Evolutionary conservation across 2,113 vertebrate genomes (phyloP).

Genomic region (Thamnaconus septentrionalis): DNA sequence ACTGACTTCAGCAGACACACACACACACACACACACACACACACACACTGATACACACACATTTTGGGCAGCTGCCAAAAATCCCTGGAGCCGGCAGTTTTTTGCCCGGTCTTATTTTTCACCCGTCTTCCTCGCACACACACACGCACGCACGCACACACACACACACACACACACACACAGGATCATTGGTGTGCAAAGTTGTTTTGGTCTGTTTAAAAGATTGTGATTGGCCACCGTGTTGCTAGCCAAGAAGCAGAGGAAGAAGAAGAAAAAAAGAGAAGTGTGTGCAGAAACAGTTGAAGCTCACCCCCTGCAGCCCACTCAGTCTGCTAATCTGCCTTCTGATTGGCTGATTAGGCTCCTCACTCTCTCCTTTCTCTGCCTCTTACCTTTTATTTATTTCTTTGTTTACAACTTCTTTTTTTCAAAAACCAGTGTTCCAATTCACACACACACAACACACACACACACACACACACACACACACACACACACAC

Average conservation of each 20-base stretch:
- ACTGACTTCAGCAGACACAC: constrained; percentile 28
- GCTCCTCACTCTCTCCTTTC: constrained; percentile 21
- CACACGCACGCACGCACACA: constrained; percentile 21
- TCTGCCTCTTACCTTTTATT: constrained; percentile 53
- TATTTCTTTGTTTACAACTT: background rate
- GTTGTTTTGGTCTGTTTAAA: constrained; percentile 76
- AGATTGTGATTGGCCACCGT: constrained; percentile 72
- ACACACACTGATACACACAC: constrained; percentile 19
- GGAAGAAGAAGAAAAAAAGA: constrained; percentile 24
- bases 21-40: constrained; percentile 39
- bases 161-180: constrained; percentile 43
- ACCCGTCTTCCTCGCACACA: constrained; percentile 30
- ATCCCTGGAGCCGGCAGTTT: constrained; percentile 61
- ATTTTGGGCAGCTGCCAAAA: constrained; percentile 65
- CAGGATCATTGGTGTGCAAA: constrained; percentile 68
- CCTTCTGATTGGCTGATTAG: constrained; percentile 75
- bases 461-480: background rate
- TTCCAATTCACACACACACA: constrained; percentile 26
- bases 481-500: background rate
- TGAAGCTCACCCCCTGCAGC: constrained; percentile 44
- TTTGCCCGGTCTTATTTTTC: constrained; percentile 48
- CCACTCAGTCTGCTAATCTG: constrained; percentile 47
- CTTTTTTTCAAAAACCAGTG: too few species aligned
- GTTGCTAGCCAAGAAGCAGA: constrained; percentile 73
- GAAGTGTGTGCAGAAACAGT: constrained; percentile 56